Percentiles rank a stretch among this genome's conserved stretches.
phyloP scores from a whole-genome alignment of 2,797 vertebrate species.

The Diceros bicornis region DNA sequence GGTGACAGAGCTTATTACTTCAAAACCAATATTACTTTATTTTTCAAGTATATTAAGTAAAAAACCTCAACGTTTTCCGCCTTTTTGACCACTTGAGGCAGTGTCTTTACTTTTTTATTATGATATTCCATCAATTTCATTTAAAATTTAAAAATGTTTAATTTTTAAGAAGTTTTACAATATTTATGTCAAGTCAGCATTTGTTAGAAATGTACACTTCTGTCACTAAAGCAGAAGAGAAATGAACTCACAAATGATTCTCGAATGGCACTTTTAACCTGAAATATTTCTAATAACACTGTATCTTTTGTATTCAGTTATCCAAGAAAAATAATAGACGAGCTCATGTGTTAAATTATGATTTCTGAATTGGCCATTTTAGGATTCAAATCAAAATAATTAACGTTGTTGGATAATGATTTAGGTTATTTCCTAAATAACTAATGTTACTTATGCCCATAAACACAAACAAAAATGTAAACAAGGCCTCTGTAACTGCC shows the following conservation, averaged over 20 bases:
- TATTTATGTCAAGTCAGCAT: background rate
- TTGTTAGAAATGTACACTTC: conserved; percentile 49
- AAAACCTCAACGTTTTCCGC: background rate
- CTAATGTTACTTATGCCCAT: background rate
- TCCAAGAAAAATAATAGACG: conserved; percentile 34
- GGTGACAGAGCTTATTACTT: background rate
- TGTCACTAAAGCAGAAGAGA: conserved; percentile 32
- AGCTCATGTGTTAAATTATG: background rate
- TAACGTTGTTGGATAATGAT: conserved; percentile 12
- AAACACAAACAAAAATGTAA: conserved; percentile 65
- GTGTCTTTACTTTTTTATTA: conserved; percentile 54
- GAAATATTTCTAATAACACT: conserved; percentile 7
- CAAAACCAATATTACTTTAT: conserved; percentile 38
- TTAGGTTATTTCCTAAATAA: conserved; percentile 43
- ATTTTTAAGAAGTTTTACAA: conserved; percentile 45
- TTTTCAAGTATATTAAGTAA: conserved; percentile 53
- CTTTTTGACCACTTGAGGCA: background rate
- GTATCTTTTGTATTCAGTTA: background rate
- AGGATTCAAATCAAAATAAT: conserved; percentile 48
- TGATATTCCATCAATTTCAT: background rate
- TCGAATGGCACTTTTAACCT: conserved; percentile 30
- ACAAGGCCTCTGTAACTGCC: background rate
- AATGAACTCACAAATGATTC: conserved; percentile 23
- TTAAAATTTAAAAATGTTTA: conserved; percentile 41
- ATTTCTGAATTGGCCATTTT: conserved; percentile 32